Evolutionary conservation across 1,140 invertebrate species (phyloP), one percentile per base, ranked within the genome.

Genomic region (Papilio polyxenes): DNA sequence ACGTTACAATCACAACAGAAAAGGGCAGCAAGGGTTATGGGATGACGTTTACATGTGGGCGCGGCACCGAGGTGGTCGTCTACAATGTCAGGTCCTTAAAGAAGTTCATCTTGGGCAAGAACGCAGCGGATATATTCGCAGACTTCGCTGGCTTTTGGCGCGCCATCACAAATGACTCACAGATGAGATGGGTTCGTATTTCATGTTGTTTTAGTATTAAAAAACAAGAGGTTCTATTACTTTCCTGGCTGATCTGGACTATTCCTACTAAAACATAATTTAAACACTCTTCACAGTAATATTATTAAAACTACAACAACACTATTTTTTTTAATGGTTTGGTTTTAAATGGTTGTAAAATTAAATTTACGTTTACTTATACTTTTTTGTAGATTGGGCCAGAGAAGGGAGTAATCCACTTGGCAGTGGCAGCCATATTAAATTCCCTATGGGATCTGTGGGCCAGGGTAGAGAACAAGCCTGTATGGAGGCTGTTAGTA

Each of bases 401-500:
- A 40, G 98, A 99, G 90, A 99, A 98, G 95, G 98, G 98, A 44
- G 98, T 98, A 0, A 96, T 96, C 13, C 98, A 99, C 95, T 93
- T 99, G 80, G 98, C 98, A 0, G 96, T 96, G n/a, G 98, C 97
- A 3, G 98, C 98, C 9, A 96, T 99, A 74, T 91, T 98, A 1
- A 99, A 99, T 93, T 97, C 98, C 9, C 89, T 99, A 2, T 99
- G 98, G 98, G 98, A 99, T 93, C 93, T 99, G 40, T 98, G 98
- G 98, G 98, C 96, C 2, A 96, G 97, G 88, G 94, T 97, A 1
- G 96, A 98, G 89, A 95, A 96, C 4, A 98, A 98, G 95, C 98
- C 98, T 2, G 87, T 99, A 0, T 99, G 98, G 98, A 97, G 97
- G 90, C 94, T 99, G 0, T 92, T 99, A 0, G 95, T 95, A 1